Conservation (phyloP, 2,113 vertebrate species). For the Neotoma lepida region DNA sequence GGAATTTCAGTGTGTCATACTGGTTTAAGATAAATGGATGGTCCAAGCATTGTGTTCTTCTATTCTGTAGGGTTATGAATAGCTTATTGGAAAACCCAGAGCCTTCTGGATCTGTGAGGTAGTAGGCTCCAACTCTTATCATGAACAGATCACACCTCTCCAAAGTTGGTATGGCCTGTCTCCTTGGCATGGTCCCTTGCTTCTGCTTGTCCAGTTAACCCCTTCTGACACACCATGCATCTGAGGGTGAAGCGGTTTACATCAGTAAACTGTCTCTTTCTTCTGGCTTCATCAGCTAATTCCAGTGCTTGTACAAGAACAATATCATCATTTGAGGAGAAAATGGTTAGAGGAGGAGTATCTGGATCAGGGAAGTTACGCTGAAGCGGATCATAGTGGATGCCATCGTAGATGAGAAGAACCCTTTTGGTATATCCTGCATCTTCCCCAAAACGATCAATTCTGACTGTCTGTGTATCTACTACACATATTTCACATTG, state of each 20-base stretch:
- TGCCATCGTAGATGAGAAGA: slow-evolving; percentile 97
- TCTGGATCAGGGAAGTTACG: slow-evolving; percentile 87
- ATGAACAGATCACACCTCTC: slow-evolving; percentile 91
- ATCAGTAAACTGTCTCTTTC: slow-evolving; percentile 96
- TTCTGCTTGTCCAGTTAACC: slow-evolving; percentile 95
- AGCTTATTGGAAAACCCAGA: slow-evolving; percentile 85
- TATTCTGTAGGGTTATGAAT: slow-evolving; percentile 77
- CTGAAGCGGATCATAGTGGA: slow-evolving; percentile 97
- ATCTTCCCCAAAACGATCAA: slow-evolving; percentile 98
- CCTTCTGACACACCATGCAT: slow-evolving; percentile 97
- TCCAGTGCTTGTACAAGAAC: slow-evolving; percentile 95
- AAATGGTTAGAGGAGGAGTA: slow-evolving; percentile 94
- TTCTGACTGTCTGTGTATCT: slow-evolving; percentile 96
- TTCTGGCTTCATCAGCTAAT: slow-evolving; percentile 94
- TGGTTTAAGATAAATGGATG: slow-evolving; percentile 77
- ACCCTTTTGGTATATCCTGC: slow-evolving; percentile 94
- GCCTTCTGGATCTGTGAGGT: slow-evolving; percentile 88
- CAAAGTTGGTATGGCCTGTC: slow-evolving; percentile 97
- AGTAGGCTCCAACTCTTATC: slow-evolving; percentile 85
- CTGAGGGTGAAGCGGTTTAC: slow-evolving; percentile 94
- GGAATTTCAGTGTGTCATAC: slow-evolving; percentile 69
- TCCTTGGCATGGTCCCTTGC: slow-evolving; percentile 97
- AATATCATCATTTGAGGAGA: slow-evolving; percentile 92
- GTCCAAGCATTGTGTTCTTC: slow-evolving; percentile 81
- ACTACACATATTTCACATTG: slow-evolving; percentile 98